Evolutionary conservation across 1,140 invertebrate species (phyloP), one percentile per base, ranked within the genome.

Genomic region (Drosophila miranda): DNA sequence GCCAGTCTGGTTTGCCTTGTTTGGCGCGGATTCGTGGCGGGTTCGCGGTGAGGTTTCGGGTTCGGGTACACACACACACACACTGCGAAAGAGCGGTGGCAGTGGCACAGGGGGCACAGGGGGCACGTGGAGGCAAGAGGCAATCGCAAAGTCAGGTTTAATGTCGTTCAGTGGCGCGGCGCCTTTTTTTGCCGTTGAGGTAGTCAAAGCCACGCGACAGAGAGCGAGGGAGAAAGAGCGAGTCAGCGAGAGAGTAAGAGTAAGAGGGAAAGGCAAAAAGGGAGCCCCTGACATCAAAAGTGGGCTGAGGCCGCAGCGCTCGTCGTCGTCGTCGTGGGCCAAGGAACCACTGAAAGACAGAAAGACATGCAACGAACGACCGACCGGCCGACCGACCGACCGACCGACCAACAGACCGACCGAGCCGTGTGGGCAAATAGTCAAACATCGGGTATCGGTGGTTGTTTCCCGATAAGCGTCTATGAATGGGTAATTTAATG

Each of bases 111-210:
- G 30, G 23, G 16, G 16, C 16, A 16, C 7, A 8, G 28, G 30
- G 23, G 23, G 41, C 44, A 45, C 16, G 43, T 59, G 16, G 42
- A 6, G 38, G 42, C 50, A 30, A 58, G 50, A 48, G 46, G 21
- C 52, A 55, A 42, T 55, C 63, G 60, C 78, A 88, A 87, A 82
- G 83, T 83, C 83, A 83, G 82, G 82, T 87, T 87, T 87, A 87
- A 87, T 87, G 78, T 87, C 82, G 78, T 78, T 87, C 78, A 82
- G 62, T 78, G 74, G 77, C 67, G 77, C 75, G 60, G 76, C 60
- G 60, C 52, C 78, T 56, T 38, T 13, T 38, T 11, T 87, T 74
- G 73, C 64, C 74, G 78, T 82, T 86, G 81, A 87, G 82, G 82
- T 84, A 87, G 82, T 79, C 78, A 67, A n/a, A 67, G 63, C 14